Base-by-base conservation (phyloP, 2,113 vertebrate species). In the Tachycineta bicolor region DNA sequence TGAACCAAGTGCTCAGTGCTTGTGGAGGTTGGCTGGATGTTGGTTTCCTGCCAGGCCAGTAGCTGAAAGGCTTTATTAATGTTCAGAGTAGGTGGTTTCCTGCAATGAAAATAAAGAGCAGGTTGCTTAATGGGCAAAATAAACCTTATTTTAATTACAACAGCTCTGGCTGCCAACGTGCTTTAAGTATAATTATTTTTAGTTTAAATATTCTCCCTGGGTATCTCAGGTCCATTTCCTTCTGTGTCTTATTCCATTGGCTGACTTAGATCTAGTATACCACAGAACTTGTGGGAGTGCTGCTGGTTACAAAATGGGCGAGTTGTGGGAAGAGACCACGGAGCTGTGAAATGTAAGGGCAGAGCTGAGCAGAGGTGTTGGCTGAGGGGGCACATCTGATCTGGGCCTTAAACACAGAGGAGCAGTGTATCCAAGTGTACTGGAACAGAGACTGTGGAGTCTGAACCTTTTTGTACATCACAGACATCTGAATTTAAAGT, bases 131-230 rank as follows among this genome's bases (percentile, higher is more conserved):
- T 74, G 63, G 80, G 46, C 75, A 93, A 80, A 77, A 86, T 65
- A 78, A 94, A 76, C 82, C 75, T 88, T 83, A 46, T 58, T 94
- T 90, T 93, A 94, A 93, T 95, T 90, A 69, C 34, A 77, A 22
- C 31, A 62, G 21, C 53, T 76, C 62, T 81, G 33, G 16, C 69
- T 87, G 84, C 68, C 59, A 44, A 12, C 29, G 75, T 62, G 47
- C 68, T 80, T 90, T 80, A 93, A 90, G 78, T 80, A 39, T 41
- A 87, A 79, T 93, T 89, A 52, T 69, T 83, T 86, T 83, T 73
- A 75, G 53, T 85, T 85, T 62, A 83, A 96, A 41, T 91, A 58
- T 17, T 92, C 86, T 85, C 85, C 73, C 59, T 62, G 70, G 44
- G 53, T 44, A 37, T 58, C 68, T n/a, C 44, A 49, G 41, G 46